phyloP scores from a whole-genome alignment of 1,140 invertebrate genomes.

The Temnothorax nylanderi region DNA sequence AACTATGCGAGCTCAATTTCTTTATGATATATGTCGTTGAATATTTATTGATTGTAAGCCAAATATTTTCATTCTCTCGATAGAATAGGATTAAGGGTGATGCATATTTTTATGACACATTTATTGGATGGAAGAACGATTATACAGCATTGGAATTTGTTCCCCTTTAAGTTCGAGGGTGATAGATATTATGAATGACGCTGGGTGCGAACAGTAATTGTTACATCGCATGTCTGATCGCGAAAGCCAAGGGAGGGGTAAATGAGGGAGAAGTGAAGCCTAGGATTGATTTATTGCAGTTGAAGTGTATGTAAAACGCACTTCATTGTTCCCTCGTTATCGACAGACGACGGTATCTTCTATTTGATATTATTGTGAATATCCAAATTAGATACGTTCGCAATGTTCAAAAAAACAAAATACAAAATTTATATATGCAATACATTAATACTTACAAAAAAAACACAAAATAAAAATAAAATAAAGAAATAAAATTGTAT shows the following conservation, averaged over 20 bases:
- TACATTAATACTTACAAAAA: conserved; percentile 17
- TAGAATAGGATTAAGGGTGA: conserved; percentile 21
- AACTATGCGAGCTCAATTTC: conserved; percentile 51
- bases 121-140: conserved; percentile 24
- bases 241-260: conserved; percentile 65
- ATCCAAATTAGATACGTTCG: neutral
- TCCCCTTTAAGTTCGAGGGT: conserved; percentile 68
- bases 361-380: conserved; percentile 13
- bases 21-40: conserved; percentile 44
- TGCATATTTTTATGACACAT: conserved; percentile 45
- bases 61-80: neutral
- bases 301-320: conserved; percentile 72
- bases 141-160: conserved; percentile 39
- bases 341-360: neutral
- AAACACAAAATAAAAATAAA: conserved; percentile 27
- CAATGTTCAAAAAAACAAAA: conserved; percentile 10
- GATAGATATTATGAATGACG: conserved; percentile 78
- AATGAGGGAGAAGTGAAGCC: conserved; percentile 68
- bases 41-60: neutral
- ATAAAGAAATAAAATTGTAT: neutral
- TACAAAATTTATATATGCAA: neutral
- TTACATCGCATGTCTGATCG: conserved; percentile 81
- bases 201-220: conserved; percentile 77
- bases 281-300: conserved; percentile 79
- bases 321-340: conserved; percentile 32